Evolutionary conservation across 2,113 vertebrate species (phyloP).

Genomic region (Siniperca chuatsi): DNA sequence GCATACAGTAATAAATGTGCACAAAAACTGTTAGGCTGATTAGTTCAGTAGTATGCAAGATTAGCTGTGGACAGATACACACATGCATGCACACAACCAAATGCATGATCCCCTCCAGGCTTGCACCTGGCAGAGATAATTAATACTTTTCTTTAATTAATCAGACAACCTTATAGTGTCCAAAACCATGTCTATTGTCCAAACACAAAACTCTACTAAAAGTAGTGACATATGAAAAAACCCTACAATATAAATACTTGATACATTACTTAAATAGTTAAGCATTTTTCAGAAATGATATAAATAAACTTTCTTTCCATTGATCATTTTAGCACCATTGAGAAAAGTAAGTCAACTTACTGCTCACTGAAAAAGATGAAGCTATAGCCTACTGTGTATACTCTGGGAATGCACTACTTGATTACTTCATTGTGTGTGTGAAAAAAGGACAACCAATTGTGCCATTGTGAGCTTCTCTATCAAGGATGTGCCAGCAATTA

Average conservation of each 20-base stretch:
- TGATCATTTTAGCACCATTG: neutral
- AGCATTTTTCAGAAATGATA: neutral
- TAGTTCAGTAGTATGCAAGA: too few species aligned
- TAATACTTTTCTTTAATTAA: neutral
- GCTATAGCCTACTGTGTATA: neutral
- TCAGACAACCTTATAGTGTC: neutral
- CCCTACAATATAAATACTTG: neutral
- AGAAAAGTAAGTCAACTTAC: neutral
- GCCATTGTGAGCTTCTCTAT: neutral
- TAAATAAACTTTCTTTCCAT: neutral
- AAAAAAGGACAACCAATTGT: neutral
- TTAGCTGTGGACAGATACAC: too few species aligned
- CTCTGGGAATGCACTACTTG: neutral
- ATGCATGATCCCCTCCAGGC: too few species aligned
- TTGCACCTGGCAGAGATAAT: too few species aligned
- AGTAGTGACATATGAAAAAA: neutral
- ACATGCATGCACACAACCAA: too few species aligned
- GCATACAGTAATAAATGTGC: too few species aligned
- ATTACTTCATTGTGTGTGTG: too few species aligned
- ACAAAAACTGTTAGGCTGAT: too few species aligned
- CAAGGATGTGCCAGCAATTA: neutral
- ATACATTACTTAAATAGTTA: neutral
- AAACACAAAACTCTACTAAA: neutral
- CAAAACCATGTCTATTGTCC: neutral
- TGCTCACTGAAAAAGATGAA: neutral